Conservation (phyloP, 2,888 invertebrate genomes). For the Dysmachus trigonus region DNA sequence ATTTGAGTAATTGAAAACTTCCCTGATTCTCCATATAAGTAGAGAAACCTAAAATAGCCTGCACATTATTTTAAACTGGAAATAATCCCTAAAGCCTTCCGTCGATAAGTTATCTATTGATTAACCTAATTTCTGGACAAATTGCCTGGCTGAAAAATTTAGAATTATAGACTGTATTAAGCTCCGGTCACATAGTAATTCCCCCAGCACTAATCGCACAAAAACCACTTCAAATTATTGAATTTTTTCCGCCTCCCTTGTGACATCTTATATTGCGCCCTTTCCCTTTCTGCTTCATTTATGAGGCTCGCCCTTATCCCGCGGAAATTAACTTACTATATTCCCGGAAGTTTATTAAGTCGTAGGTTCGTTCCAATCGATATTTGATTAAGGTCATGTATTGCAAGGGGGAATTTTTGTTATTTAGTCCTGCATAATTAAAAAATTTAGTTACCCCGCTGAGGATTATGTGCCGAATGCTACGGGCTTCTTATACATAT, state of each 20-base stretch:
- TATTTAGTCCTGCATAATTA: not conserved
- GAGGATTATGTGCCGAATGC: not conserved
- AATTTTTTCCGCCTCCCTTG: not conserved
- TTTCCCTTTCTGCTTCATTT: too few relatives aligned
- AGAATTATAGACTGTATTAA: not conserved
- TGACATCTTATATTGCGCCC: not conserved
- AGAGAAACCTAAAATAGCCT: not conserved
- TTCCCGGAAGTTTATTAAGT: not conserved
- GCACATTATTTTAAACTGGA: not conserved
- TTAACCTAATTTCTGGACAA: not conserved
- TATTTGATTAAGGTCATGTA: not conserved
- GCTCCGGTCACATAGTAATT: not conserved
- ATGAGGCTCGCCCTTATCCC: not conserved
- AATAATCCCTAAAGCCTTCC: not conserved
- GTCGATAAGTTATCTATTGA: not conserved
- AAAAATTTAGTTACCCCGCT: not conserved
- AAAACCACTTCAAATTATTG: not conserved
- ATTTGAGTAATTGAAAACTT: not conserved
- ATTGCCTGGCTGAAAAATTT: not conserved
- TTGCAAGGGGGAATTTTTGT: not conserved
- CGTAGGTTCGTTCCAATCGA: not conserved
- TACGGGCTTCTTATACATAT: too few relatives aligned
- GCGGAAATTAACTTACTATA: not conserved
- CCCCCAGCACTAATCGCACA: not conserved
- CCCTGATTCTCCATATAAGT: not conserved